A percentile compares a stretch with the other conserved stretches of the same genome.
These are phyloP conservation scores for Elephas maximus DNA, from an alignment of 2,113 vertebrate species.

Conservation along the genomic window DNA sequence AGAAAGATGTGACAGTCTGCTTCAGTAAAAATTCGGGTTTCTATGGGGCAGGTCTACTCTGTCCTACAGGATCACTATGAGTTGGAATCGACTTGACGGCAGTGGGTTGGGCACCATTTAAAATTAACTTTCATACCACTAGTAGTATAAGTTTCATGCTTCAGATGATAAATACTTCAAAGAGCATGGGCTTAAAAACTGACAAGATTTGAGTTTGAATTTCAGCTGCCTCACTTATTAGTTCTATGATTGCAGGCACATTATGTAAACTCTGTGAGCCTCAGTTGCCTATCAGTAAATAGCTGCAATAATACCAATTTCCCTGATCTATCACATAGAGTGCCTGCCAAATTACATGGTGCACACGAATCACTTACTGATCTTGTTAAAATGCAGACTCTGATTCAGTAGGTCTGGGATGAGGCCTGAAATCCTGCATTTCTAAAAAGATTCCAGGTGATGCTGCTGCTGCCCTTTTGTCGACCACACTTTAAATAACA, in stretches of 20 bases:
- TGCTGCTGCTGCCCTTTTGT: neutral
- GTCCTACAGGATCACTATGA: neutral
- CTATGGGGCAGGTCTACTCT: no score
- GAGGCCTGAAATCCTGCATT: neutral
- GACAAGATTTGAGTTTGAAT: neutral
- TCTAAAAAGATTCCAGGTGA: neutral
- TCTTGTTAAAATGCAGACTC: neutral
- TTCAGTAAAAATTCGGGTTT: neutral
- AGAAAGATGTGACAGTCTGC: neutral
- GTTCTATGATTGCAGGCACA: neutral
- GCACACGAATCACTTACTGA: neutral
- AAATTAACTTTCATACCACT: neutral
- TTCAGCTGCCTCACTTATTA: neutral
- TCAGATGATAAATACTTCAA: neutral
- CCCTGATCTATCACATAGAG: neutral
- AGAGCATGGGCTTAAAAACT: neutral
- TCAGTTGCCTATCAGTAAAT: slow-evolving; percentile 1
- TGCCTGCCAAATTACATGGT: neutral
- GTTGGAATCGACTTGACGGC: neutral
- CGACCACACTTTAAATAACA: neutral
- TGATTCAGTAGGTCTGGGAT: neutral
- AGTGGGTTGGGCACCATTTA: neutral
- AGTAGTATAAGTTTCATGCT: neutral
- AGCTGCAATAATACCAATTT: neutral
- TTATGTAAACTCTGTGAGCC: neutral